Conservation (phyloP, 2,888 invertebrate species). For the Gymnocheta viridis region DNA sequence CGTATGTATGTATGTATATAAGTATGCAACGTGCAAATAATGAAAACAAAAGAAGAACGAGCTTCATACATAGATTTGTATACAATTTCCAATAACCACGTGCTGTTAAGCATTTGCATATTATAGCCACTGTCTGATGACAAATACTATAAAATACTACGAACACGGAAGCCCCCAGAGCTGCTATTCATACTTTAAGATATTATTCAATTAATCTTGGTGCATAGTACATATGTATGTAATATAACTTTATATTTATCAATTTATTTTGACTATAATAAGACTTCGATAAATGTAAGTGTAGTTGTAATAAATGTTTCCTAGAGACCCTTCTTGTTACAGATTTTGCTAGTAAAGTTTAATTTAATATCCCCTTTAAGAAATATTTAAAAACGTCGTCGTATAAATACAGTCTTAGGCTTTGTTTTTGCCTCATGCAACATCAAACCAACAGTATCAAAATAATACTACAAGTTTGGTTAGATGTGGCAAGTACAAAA, state of each 20-base stretch:
- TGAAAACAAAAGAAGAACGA: conserved; percentile 52
- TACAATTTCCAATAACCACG: conserved; percentile 65
- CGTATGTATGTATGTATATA: background rate
- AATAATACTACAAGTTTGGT: no score
- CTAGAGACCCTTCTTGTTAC: no score
- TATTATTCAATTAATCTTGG: background rate
- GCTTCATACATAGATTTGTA: conserved; percentile 18
- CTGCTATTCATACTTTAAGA: background rate
- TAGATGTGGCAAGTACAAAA: no score
- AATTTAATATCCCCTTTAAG: no score
- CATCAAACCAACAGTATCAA: no score
- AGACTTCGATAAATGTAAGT: no score
- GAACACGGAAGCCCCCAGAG: background rate
- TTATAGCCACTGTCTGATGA: conserved; percentile 19
- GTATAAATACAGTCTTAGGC: no score
- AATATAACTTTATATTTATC: background rate
- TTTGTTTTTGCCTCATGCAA: no score
- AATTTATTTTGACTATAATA: background rate
- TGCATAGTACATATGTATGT: no score
- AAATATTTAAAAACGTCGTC: no score
- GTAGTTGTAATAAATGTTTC: no score
- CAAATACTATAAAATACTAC: conserved; percentile 27
- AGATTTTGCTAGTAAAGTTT: no score
- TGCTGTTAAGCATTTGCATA: conserved; percentile 52
- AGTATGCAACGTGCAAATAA: conserved; percentile 48